phyloP scores from a whole-genome alignment of 2,888 invertebrate species.

The Sphecodes monilicornis region DNA sequence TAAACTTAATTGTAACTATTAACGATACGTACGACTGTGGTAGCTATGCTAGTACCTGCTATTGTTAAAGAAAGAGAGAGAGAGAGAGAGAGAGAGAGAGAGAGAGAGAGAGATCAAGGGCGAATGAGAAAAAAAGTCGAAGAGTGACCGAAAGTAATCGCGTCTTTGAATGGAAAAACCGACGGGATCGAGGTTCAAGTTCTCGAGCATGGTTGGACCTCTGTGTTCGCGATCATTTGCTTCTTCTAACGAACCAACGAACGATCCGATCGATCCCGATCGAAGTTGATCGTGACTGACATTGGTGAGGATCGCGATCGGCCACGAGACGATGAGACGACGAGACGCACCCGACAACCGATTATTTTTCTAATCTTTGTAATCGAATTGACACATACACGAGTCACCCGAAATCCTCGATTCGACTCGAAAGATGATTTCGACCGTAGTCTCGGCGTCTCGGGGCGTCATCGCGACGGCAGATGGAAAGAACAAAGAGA shows the following conservation, averaged over 20 bases:
- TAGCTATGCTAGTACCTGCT: constrained; percentile 86
- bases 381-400: constrained; percentile 43
- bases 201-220: neutral
- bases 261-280: neutral
- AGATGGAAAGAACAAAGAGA: neutral
- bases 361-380: constrained; percentile 66
- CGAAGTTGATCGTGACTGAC: neutral
- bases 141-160: constrained; percentile 18
- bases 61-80: constrained; percentile 79
- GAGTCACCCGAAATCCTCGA: constrained; percentile 14
- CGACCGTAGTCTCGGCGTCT: constrained; percentile 1
- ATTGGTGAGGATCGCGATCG: constrained; percentile 17
- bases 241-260: neutral
- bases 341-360: constrained; percentile 29
- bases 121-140: constrained; percentile 17
- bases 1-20: constrained; percentile 83
- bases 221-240: neutral
- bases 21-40: constrained; percentile 85
- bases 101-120: constrained; percentile 47
- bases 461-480: neutral
- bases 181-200: constrained; percentile 15
- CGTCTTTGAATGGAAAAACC: constrained; percentile 17
- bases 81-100: constrained; percentile 22
- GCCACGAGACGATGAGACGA: constrained; percentile 22
- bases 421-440: constrained; percentile 8